Base-by-base conservation (phyloP, 2,113 vertebrate genomes). In the Corynorhinus townsendii region DNA sequence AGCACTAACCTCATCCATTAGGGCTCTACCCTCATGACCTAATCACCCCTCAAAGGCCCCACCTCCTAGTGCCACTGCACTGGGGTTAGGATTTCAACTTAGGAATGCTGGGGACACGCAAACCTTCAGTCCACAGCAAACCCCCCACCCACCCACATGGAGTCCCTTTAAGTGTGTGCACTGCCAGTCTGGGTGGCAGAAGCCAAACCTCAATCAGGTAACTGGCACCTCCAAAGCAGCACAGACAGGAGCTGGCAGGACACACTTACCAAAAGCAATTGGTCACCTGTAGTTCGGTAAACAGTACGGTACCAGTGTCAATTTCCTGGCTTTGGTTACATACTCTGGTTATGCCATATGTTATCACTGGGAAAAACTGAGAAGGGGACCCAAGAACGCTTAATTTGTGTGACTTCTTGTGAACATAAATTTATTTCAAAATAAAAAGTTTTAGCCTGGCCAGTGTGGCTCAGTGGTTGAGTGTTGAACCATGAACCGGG, bases 341-440 rank as follows among this genome's bases (percentile, higher is more conserved):
- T 6, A 20, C 26, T 80, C 33, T 20, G 43, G 35, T 72, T 56
- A 80, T 7, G 6, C 69, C 38, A 59, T 9, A 71, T 26, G 33
- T 38, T 19, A 24, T 47, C 90, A 45, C 4, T 72, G 11, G 47
- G 38, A 26, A 76, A 47, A 89, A 30, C n/a, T 33, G 11, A 79
- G 47, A 80, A 11, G n/a, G 38, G n/a, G 40, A 75, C 7, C 33
- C 1, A 38, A 54, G 64, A 71, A 45, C 82, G 73, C 35, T 9
- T 19, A 71, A 83, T 45, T 91, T 94, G 76, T 93, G 59, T 20
- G 91, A 89, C 68, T 91, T 77, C 69, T 83, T 90, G 16, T 16
- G 49, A 80, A 43, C 62, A 71, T 68, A 92, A 80, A 84, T 94
- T 64, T 79, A 59, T 49, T 94, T 95, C 59, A 86, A 89, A 93